A percentile compares a stretch with the other conserved stretches of the same genome.
These are phyloP conservation scores for Desmodus rotundus DNA, from an alignment of 2,113 vertebrate species.

Conservation along the genomic window DNA sequence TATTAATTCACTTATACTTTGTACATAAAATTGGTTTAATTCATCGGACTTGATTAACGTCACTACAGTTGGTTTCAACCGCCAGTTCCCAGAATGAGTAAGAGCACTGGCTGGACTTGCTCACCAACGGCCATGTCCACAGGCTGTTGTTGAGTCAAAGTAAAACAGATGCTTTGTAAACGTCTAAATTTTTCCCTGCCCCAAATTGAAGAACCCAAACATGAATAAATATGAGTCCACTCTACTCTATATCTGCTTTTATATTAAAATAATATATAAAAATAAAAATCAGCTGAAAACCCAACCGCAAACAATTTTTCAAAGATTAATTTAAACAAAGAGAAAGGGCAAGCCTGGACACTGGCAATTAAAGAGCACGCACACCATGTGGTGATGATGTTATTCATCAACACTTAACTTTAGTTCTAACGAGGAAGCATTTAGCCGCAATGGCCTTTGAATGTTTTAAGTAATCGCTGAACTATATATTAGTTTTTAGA, in stretches of 20 bases:
- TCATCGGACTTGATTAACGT: slow-evolving; percentile 23
- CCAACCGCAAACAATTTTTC: not conserved
- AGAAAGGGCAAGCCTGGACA: not conserved
- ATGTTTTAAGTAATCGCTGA: not conserved
- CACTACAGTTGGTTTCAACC: not conserved
- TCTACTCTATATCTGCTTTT: not conserved
- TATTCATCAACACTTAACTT: not conserved
- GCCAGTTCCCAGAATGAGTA: not conserved
- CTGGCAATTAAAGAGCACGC: not conserved
- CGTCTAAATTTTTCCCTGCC: not conserved
- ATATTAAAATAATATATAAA: not conserved
- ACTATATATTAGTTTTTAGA: not conserved
- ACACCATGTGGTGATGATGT: not conserved
- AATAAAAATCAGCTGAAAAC: not conserved
- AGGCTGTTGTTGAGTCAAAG: not conserved
- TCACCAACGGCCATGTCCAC: not conserved
- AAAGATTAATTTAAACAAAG: not conserved
- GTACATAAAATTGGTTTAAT: not conserved
- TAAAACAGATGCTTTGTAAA: not conserved
- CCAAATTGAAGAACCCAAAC: not conserved
- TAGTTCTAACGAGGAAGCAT: not conserved
- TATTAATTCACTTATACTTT: not conserved
- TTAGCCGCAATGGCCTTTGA: not conserved
- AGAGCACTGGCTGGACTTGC: slow-evolving; percentile 7
- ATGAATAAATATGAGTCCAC: not conserved